Evolutionary conservation across 2,888 invertebrate genomes (phyloP), one percentile per base, ranked within the genome.

Genomic region (Epinotia ramella): DNA sequence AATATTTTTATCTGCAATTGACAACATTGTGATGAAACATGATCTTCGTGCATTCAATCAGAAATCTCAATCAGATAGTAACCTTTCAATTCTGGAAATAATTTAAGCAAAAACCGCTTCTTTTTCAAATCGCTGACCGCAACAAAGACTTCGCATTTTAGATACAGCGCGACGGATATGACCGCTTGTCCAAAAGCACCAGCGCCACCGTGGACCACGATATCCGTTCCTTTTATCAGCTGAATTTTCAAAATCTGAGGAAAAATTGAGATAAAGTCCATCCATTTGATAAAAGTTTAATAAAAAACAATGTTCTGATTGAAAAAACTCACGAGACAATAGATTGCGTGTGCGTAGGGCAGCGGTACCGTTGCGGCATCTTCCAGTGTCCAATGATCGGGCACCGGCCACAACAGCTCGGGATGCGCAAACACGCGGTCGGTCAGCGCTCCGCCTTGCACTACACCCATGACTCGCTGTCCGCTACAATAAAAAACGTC

Each of bases 281-380:
- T 24, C 4, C 3, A 24, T 18, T 13, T 1, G 13, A 40, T 40
- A 46, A 46, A 3, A 13, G 46, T 5, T 18, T 5, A n/a, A 33
- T 13, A 4, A 56, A 56, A 67, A n/a, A n/a, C 18, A 40, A 9
- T 40, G 9, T 40, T 40, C 9, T 40, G n/a, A 13, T 44, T 18
- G 9, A n/a, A 0, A 20, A 46, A 18, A 68, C 75, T 78, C 73
- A 83, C 83, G 59, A 83, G 73, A 28, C 82, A 81, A 60, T 82
- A 82, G 40, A 73, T 93, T 0, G 92, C 93, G 0, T 96, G 94
- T 24, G 89, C 88, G 81, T 96, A 97, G 0, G 96, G 96, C 57
- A 96, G 95, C 0, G 97, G 97, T 1, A 97, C 94, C 0, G 96
- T 96, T 2, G 96, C 96, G 2, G 96, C 97, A 79, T 97, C 96